These are phyloP conservation scores for Acrocyrtus sp. DNA, from an alignment of 2,888 invertebrate genomes.

Conservation along the genomic window DNA sequence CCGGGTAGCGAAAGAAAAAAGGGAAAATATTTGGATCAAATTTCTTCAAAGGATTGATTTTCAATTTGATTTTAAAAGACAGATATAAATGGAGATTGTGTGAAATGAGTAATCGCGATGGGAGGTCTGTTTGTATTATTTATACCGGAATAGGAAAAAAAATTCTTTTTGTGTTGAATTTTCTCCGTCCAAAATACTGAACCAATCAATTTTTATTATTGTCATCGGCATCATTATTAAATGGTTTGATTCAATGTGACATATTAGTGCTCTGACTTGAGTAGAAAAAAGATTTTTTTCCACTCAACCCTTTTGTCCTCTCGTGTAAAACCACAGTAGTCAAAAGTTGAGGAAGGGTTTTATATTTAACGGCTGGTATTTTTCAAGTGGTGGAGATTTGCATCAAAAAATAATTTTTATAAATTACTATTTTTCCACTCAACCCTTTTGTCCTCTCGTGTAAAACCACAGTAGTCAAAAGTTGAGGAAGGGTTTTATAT, in stretches of 20 bases:
- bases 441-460: not conserved
- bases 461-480: not conserved
- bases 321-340: not conserved
- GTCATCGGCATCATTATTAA: not conserved
- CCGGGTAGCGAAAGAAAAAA: too few relatives aligned
- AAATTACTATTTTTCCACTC: not conserved
- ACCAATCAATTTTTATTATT: not conserved
- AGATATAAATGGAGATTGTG: not conserved
- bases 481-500: not conserved
- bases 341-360: not conserved
- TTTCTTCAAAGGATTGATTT: slow-evolving; percentile 47
- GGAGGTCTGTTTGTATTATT: slow-evolving; percentile 46
- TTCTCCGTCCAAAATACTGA: too few relatives aligned
- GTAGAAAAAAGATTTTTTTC: too few relatives aligned
- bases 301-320: not conserved
- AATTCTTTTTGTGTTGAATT: too few relatives aligned
- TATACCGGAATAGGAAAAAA: not conserved
- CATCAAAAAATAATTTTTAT: not conserved
- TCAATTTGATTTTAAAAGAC: slow-evolving; percentile 43
- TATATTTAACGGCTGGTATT: too few relatives aligned
- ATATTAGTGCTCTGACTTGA: not conserved
- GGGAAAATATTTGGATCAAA: slow-evolving; percentile 22
- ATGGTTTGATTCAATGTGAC: not conserved
- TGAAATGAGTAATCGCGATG: slow-evolving; percentile 12
- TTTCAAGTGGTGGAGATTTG: not conserved